Evolutionary conservation across 1,140 invertebrate species (phyloP).

Genomic region (Hyles vespertilio): DNA sequence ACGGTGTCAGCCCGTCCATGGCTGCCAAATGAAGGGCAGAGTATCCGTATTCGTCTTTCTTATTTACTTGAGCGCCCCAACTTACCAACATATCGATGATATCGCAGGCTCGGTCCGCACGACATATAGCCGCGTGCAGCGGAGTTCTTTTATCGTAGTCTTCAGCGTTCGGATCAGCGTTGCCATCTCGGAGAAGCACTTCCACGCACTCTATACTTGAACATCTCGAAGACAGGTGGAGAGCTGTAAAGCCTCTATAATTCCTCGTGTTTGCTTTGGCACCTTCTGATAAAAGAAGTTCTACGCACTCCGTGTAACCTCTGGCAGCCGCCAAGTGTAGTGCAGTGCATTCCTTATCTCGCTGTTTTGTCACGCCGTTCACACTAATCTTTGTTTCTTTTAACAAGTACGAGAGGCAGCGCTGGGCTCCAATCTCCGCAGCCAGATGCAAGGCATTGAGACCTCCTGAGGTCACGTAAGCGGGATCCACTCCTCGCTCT

Average conservation of each 20-base stretch:
- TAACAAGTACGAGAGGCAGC: constrained; percentile 74
- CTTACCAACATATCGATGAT: constrained; percentile 77
- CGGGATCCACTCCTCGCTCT: constrained; percentile 70
- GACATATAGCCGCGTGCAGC: constrained; percentile 78
- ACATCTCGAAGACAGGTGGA: constrained; percentile 79
- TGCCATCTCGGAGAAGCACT: constrained; percentile 71
- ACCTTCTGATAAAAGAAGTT: constrained; percentile 78
- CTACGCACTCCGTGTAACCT: constrained; percentile 77
- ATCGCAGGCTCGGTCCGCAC: constrained; percentile 69
- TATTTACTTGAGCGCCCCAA: constrained; percentile 75
- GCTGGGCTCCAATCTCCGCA: constrained; percentile 76
- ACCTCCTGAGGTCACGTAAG: constrained; percentile 74
- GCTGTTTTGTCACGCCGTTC: constrained; percentile 62
- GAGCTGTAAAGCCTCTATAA: constrained; percentile 76
- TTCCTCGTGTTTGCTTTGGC: constrained; percentile 77
- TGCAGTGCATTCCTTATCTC: constrained; percentile 78
- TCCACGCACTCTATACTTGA: constrained; percentile 77
- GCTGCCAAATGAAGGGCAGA: constrained; percentile 83
- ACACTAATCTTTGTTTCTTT: constrained; percentile 68
- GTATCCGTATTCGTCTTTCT: constrained; percentile 81
- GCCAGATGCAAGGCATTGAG: constrained; percentile 78
- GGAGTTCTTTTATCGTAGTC: constrained; percentile 77
- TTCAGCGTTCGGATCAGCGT: constrained; percentile 76
- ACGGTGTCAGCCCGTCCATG: constrained; percentile 78
- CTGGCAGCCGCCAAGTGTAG: constrained; percentile 82